phyloP scores from a whole-genome alignment of 2,888 invertebrate genomes.

The Acanthococcus lagerstroemiae region DNA sequence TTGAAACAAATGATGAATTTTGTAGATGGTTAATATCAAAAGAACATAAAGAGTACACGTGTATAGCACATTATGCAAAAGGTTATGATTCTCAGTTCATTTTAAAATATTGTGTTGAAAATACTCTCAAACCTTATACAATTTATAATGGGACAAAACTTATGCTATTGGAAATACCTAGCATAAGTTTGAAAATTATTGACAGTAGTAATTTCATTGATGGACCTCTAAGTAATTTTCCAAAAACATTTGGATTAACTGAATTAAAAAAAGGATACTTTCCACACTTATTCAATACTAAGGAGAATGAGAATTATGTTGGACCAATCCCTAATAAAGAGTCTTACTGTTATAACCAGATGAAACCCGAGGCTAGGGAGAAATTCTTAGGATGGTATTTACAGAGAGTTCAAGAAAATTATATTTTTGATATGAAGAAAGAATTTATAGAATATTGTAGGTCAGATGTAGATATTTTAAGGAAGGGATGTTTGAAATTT shows the following conservation, averaged over 20 bases:
- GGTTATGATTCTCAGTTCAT: constrained; percentile 17
- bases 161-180: constrained; percentile 8
- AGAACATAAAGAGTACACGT: constrained; percentile 33
- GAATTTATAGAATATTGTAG: constrained; percentile 14
- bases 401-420: constrained; percentile 27
- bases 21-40: constrained; percentile 13
- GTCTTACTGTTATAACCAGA: constrained; percentile 33
- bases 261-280: not conserved
- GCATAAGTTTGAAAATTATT: constrained; percentile 9
- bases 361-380: constrained; percentile 30
- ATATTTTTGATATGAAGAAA: constrained; percentile 32
- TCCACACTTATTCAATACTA: not conserved
- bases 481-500: constrained; percentile 32
- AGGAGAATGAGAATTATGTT: not conserved
- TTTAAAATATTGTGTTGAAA: constrained; percentile 12
- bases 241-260: constrained; percentile 33
- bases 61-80: constrained; percentile 20
- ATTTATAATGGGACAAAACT: constrained; percentile 27
- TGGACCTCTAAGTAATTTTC: constrained; percentile 33
- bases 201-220: constrained; percentile 32
- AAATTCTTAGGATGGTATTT: constrained; percentile 34
- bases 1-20: constrained; percentile 23
- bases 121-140: constrained; percentile 13
- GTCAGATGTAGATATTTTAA: constrained; percentile 23
- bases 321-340: constrained; percentile 21